Base-by-base conservation (phyloP, 2,797 vertebrate genomes). In the Platyrinchus mystaceus region DNA sequence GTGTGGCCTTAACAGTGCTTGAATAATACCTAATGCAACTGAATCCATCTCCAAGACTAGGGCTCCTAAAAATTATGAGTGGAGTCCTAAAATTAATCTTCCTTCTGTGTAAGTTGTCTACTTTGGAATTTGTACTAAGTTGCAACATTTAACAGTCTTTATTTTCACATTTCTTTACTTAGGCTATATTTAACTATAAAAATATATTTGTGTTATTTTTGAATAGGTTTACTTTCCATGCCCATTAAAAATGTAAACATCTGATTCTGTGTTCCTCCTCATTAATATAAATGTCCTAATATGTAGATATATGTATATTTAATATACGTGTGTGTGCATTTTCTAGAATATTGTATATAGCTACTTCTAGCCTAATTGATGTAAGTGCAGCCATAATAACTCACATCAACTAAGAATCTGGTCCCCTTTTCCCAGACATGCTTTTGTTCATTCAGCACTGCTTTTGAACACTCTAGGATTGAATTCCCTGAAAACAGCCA, bases 401-500 rank as follows among this genome's bases (percentile, higher is more conserved):
- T 56, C 24, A 44, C 26, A 75, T 36, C 49, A 82, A 7, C 50
- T 63, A 58, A 69, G 47, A 85, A 87, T 55, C 26, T 81, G 36
- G 26, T n/a, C 32, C 22, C 34, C 23, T 85, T 83, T 91, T 41
- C 50, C 22, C 55, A 91, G 84, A 78, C 59, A 66, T n/a, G 55
- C n/a, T 69, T 94, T 85, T 85, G 24, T 89, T 91, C 73, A 81
- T 90, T 93, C 83, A 84, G 41, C 50, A 36, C 53, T 92, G 76
- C 47, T 93, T 94, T 89, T 86, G 69, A 90, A 88, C 6, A 18
- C 63, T 49, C 32, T 69, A 91, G 52, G 69, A 75, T 81, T 81
- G 47, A 96, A 93, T 84, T 93, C 82, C 79, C 55, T 88, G 66
- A 89, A 94, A 96, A 76, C 59, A 78, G 62, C 41, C 76, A 76